Conservation (phyloP, 2,113 vertebrate genomes). For the Cyprinodon brontotheroides region DNA sequence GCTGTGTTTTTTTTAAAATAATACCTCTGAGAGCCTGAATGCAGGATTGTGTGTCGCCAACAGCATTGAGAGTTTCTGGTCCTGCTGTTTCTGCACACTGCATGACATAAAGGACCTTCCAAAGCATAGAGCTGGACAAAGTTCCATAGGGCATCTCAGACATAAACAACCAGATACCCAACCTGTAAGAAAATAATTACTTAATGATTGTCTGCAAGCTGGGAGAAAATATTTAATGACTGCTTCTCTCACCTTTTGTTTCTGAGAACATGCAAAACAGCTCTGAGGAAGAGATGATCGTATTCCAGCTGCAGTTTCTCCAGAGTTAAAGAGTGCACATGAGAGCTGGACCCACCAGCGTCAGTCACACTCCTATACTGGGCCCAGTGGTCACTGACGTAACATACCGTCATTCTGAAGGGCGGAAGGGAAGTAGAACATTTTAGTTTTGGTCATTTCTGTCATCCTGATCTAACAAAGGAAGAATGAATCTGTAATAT, state of each 20-base stretch:
- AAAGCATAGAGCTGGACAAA: slow-evolving; percentile 91
- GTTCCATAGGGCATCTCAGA: slow-evolving; percentile 96
- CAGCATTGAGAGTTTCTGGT: slow-evolving; percentile 76
- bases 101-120: slow-evolving; percentile 96
- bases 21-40: slow-evolving; percentile 85
- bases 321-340: slow-evolving; percentile 83
- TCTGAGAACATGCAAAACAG: slow-evolving; percentile 91
- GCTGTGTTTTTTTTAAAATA: slow-evolving; percentile 3
- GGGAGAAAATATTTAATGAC: neutral
- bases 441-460: neutral
- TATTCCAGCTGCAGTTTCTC: slow-evolving; percentile 95
- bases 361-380: slow-evolving; percentile 82
- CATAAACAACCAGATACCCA: slow-evolving; percentile 99
- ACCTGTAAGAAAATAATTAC: slow-evolving; percentile 70
- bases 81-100: slow-evolving; percentile 86
- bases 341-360: slow-evolving; percentile 54
- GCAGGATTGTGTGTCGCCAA: slow-evolving; percentile 76
- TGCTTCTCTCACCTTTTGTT: slow-evolving; percentile 88
- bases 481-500: neutral
- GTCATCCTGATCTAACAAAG: neutral
- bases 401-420: slow-evolving; percentile 90
- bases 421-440: neutral
- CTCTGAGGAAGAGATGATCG: slow-evolving; percentile 92
- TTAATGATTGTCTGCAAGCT: neutral
- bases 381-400: slow-evolving; percentile 97